phyloP scores from a whole-genome alignment of 1,140 invertebrate species.

The Calephelis virginiensis region DNA sequence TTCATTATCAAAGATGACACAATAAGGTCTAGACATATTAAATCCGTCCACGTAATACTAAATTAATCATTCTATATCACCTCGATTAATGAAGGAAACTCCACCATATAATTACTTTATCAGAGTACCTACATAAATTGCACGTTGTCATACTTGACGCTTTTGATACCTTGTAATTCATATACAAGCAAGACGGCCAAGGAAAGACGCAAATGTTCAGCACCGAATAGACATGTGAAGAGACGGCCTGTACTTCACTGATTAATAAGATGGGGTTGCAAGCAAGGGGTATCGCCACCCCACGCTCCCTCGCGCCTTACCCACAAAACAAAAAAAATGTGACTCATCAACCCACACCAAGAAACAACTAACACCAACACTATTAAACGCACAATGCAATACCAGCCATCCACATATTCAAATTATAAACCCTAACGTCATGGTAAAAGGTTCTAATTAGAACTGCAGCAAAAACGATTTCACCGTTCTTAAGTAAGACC shows the following conservation, averaged over 20 bases:
- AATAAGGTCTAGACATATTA: too few relatives aligned
- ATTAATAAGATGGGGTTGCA: slow-evolving; percentile 77
- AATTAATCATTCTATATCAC: neutral
- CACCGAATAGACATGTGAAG: slow-evolving; percentile 68
- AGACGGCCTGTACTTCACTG: slow-evolving; percentile 73
- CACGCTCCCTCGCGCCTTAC: slow-evolving; percentile 71
- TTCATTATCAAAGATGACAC: too few relatives aligned
- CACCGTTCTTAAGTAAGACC: slow-evolving; percentile 48
- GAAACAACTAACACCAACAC: slow-evolving; percentile 52
- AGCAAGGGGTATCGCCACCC: slow-evolving; percentile 67
- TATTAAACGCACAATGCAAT: slow-evolving; percentile 40
- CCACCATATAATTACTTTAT: neutral
- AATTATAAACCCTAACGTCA: slow-evolving; percentile 61
- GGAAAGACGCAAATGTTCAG: slow-evolving; percentile 53
- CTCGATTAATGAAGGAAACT: neutral
- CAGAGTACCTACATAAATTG: neutral
- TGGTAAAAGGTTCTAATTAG: slow-evolving; percentile 54
- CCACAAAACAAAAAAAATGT: slow-evolving; percentile 78
- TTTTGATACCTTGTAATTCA: slow-evolving; percentile 21
- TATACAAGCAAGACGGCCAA: slow-evolving; percentile 31
- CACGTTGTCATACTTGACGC: slow-evolving; percentile 15
- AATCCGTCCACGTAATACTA: neutral
- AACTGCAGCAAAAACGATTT: slow-evolving; percentile 36
- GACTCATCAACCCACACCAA: slow-evolving; percentile 77
- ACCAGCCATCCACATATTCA: slow-evolving; percentile 44